Evolutionary conservation across 2,113 vertebrate species (phyloP).

Genomic region (Ceratotherium simum): DNA sequence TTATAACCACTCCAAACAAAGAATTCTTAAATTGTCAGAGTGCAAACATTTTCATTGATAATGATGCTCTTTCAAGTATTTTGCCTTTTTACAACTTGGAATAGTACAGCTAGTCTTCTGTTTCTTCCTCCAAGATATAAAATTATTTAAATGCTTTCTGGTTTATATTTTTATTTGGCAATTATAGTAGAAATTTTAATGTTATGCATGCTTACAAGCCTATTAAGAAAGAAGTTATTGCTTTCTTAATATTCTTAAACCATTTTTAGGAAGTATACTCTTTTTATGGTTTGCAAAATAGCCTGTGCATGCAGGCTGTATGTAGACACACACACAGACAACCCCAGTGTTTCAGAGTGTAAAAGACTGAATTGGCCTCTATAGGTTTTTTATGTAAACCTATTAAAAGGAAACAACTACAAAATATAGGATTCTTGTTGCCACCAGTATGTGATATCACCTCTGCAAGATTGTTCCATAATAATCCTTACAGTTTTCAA

Average conservation of each 20-base stretch:
- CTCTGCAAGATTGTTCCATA: constrained; percentile 53
- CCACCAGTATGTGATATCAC: constrained; percentile 42
- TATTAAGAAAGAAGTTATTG: constrained; percentile 78
- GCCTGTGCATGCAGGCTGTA: neutral
- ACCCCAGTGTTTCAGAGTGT: constrained; percentile 40
- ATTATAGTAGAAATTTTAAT: constrained; percentile 72
- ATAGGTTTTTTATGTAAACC: constrained; percentile 41
- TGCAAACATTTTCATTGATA: neutral
- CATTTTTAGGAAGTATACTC: constrained; percentile 69
- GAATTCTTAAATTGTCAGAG: neutral
- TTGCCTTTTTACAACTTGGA: constrained; percentile 25
- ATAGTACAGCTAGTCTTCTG: constrained; percentile 12
- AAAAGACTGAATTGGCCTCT: constrained; percentile 58
- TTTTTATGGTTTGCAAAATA: constrained; percentile 71
- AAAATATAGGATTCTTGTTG: constrained; percentile 54
- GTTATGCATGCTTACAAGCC: constrained; percentile 60
- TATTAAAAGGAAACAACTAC: constrained; percentile 69
- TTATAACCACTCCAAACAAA: constrained; percentile 37
- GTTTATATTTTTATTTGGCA: constrained; percentile 72
- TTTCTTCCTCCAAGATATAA: constrained; percentile 53
- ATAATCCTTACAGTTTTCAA: constrained; percentile 46
- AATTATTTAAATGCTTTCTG: constrained; percentile 68
- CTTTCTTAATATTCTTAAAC: constrained; percentile 62
- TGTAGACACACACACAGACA: neutral
- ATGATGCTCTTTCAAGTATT: neutral